Percentiles rank a stretch among this genome's conserved stretches.
phyloP scores from a whole-genome alignment of 2,113 vertebrate species.

The human region DNA sequence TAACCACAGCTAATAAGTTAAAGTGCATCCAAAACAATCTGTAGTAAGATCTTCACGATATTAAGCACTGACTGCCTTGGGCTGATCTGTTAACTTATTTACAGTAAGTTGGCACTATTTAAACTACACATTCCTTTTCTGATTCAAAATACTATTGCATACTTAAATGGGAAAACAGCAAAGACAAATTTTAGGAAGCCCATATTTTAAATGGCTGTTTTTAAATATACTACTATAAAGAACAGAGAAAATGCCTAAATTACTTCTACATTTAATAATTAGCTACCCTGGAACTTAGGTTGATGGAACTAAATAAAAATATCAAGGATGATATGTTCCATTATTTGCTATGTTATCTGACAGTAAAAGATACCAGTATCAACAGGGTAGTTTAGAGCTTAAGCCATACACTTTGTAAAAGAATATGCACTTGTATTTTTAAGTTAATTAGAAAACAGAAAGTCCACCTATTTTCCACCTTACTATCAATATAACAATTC shows the following conservation, averaged over 20 bases:
- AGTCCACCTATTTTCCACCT: constrained; percentile 21
- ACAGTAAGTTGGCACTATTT: constrained; percentile 20
- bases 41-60: constrained; percentile 32
- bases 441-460: constrained; percentile 37
- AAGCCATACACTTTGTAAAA: background rate
- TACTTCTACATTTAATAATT: constrained; percentile 41
- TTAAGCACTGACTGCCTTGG: background rate
- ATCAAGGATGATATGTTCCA: background rate
- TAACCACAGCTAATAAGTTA: constrained; percentile 51
- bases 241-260: constrained; percentile 36
- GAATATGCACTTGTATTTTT: background rate
- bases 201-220: constrained; percentile 17
- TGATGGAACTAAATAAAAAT: constrained; percentile 34
- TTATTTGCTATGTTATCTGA: background rate
- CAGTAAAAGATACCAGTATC: background rate
- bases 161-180: constrained; percentile 17
- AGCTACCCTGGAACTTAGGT: background rate
- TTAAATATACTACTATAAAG: constrained; percentile 26
- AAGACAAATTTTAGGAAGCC: constrained; percentile 21
- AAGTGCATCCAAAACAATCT: constrained; percentile 36
- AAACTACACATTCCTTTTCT: constrained; percentile 17
- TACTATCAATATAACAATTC: constrained; percentile 34
- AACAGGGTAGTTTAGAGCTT: background rate
- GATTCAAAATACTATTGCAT: background rate
- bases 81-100: constrained; percentile 29